Base-by-base conservation (phyloP, 92 coral and sea anemone genomes). In the Umimayanthus kanabou region DNA sequence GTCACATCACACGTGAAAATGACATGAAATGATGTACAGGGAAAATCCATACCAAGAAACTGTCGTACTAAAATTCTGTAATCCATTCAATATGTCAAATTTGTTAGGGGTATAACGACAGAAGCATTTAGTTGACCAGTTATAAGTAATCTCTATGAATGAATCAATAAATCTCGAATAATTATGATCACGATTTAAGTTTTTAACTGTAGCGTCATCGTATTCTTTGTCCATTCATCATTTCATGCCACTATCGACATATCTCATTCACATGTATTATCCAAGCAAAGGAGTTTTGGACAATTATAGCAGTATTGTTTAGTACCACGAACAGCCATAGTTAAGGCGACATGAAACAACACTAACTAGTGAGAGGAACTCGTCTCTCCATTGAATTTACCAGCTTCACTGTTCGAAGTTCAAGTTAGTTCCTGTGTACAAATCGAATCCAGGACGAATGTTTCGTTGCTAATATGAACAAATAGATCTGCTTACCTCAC, bases 401-500 rank as follows among this genome's bases (percentile, higher is more conserved):
- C 25, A 76, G 83, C 43, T 79, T 79, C 67, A 4, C 26, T 29
- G 28, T 45, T 78, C 66, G 82, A 55, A 61, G n/a, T 33, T 33
- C 37, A 33, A 33, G 37, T 33, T 33, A 33, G 25, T 61, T 61
- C 69, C 69, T 61, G 69, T 61, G 69, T 61, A 61, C 69, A 39
- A 80, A 50, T 49, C 26, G 76, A 66, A 15, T 23, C 9, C 30
- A 7, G 42, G 18, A 16, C 28, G 64, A 67, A 39, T 25, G 40
- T 43, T 43, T 77, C 66, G 23, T 71, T 71, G 73, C 18, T 8
- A 80, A n/a, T 43, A 83, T 39, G 66, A 67, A 16, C 25, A 47
- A 67, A 69, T 10, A 23, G 0, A 0, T 45, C 6, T 33, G 9
- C 90, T 87, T 80, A 95, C 98, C 96, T 93, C 90, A 92, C 58